These are phyloP conservation scores for Takifugu bimaculatus DNA, from an alignment of 2,113 vertebrate genomes.

Conservation along the genomic window DNA sequence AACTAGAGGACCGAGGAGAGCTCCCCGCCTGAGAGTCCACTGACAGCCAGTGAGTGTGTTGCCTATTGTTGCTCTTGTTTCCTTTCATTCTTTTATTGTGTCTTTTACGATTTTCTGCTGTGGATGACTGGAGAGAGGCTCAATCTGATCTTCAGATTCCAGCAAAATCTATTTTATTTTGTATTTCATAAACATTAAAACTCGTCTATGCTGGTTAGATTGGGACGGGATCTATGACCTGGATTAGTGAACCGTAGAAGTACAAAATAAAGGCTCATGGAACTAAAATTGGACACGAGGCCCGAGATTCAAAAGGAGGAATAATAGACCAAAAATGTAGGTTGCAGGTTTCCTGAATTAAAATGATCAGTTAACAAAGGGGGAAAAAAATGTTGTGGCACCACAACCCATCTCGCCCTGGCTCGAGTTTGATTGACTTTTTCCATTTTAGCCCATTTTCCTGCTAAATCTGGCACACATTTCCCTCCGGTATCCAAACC, in stretches of 20 bases:
- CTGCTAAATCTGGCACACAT: slow-evolving; percentile 2
- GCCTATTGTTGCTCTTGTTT: slow-evolving; percentile 39
- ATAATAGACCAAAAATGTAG: slow-evolving; percentile 2
- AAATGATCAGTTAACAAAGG: not conserved
- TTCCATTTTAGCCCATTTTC: slow-evolving; percentile 3
- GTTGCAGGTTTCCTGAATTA: not conserved
- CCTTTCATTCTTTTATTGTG: slow-evolving; percentile 33
- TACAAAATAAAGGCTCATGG: not conserved
- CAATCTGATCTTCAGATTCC: slow-evolving; percentile 2
- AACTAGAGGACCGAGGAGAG: slow-evolving; percentile 48
- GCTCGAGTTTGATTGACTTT: not conserved
- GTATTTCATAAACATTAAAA: too few species aligned
- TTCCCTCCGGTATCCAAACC: slow-evolving; percentile 7
- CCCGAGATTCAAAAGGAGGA: not conserved
- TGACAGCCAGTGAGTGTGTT: slow-evolving; percentile 68
- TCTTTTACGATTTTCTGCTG: slow-evolving; percentile 43
- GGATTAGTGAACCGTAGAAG: too few species aligned
- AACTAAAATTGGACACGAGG: not conserved
- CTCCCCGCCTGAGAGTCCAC: slow-evolving; percentile 57
- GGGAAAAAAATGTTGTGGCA: not conserved
- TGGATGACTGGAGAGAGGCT: slow-evolving; percentile 45
- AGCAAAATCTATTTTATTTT: too few species aligned
- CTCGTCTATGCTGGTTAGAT: too few species aligned
- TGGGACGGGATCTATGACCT: too few species aligned
- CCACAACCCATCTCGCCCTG: not conserved